Evolutionary conservation across 2,888 invertebrate genomes (phyloP).

Genomic region (Stictocephala bisonia): DNA sequence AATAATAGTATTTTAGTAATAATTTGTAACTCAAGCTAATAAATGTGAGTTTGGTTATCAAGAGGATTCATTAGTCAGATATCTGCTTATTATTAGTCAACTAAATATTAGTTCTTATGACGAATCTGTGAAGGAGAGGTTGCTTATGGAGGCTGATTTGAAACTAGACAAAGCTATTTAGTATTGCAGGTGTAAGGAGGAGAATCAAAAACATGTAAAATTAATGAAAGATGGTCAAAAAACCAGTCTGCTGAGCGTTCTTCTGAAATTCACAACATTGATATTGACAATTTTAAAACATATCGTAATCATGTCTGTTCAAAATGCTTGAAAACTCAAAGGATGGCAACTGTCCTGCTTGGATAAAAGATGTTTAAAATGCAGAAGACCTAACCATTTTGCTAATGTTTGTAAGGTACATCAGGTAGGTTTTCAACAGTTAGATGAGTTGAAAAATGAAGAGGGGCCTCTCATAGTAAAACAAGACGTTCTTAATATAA

Average conservation of each 20-base stretch:
- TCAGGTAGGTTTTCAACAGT: too few relatives aligned
- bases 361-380: background rate
- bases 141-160: background rate
- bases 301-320: too few relatives aligned
- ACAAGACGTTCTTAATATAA: background rate
- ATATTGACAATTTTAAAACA: too few relatives aligned
- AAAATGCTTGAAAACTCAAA: background rate
- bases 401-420: background rate
- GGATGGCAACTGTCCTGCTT: background rate
- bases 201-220: conserved; percentile 8
- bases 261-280: too few relatives aligned
- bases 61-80: too few relatives aligned
- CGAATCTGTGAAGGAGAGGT: background rate
- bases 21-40: background rate
- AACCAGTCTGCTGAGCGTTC: too few relatives aligned
- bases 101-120: too few relatives aligned
- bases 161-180: conserved; percentile 9
- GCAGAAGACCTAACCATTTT: background rate
- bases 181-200: conserved; percentile 6
- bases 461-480: too few relatives aligned
- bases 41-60: conserved; percentile 3
- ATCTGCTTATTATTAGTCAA: too few relatives aligned
- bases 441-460: too few relatives aligned
- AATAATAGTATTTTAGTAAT: too few relatives aligned
- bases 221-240: background rate